Evolutionary conservation across 2,888 invertebrate genomes (phyloP), one percentile per base, ranked within the genome.

Genomic region (Tineola bisselliella): DNA sequence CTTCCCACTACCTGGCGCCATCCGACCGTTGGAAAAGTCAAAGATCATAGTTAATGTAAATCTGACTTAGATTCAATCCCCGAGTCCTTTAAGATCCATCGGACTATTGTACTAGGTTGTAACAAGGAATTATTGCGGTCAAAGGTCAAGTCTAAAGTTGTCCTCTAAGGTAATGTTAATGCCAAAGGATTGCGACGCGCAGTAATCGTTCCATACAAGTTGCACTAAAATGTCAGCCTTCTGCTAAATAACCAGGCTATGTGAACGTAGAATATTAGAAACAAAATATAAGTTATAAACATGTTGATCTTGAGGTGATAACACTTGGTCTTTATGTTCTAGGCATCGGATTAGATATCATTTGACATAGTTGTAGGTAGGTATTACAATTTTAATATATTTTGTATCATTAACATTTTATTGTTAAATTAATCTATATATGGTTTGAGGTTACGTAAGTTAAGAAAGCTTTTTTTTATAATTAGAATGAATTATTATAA

Each of bases 211-310:
- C 67, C 69, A 69, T 71, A 65, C 69, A 66, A 70, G 70, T 68
- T 64, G 64, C 67, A 67, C 67, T 65, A 68, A 78, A 76, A 78
- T 79, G 77, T 70, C 77, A 77, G 70, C 68, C 67, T 69, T 67
- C 69, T 67, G 70, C 67, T 74, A 71, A 75, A 75, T 73, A 75
- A 70, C 71, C 54, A 18, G 54, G 54, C 17, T 54, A 54, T 54
- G 66, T 71, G 70, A 60, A 60, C 66, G 68, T 68, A 65, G 65
- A 65, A 63, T 61, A 62, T 62, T 63, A 62, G 62, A 65, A 65
- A 65, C 62, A 65, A 58, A 62, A 63, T 62, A 64, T 64, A 61
- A 15, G 31, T 58, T 54, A 59, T 61, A 63, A 38, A 38, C 38
- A 38, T 10, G 38, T 38, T 38, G 38, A 38, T 38, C n/a, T 12